A percentile compares a stretch with the other conserved stretches of the same genome.
Evolutionary conservation across 2,888 invertebrate genomes (phyloP).

Genomic region (Kuschelorhynchus macadamiae): DNA sequence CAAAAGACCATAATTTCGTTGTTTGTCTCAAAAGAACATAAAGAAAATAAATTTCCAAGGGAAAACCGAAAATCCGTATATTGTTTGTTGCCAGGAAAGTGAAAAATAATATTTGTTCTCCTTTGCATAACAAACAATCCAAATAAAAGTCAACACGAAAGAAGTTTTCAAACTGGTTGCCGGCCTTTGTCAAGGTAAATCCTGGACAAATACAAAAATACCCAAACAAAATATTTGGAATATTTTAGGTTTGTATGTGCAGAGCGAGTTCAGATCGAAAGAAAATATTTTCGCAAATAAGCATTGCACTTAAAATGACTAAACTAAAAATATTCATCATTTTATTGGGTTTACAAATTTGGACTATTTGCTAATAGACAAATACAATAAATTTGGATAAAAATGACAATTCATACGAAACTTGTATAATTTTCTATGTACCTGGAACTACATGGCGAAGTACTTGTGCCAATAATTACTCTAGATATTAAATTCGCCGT

Average conservation of each 20-base stretch:
- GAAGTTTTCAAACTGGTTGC: slow-evolving; percentile 17
- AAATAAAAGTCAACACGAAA: slow-evolving; percentile 28
- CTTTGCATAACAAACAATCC: slow-evolving; percentile 26
- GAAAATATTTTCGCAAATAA: not conserved
- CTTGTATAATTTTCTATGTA: too few relatives aligned
- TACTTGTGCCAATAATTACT: too few relatives aligned
- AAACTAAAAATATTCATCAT: not conserved
- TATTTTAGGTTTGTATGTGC: not conserved
- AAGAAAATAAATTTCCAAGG: slow-evolving; percentile 2
- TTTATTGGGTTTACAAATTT: not conserved
- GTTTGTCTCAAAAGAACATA: slow-evolving; percentile 18
- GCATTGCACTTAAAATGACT: not conserved
- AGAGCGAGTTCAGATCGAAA: not conserved
- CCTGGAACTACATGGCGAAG: too few relatives aligned
- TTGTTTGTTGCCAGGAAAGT: slow-evolving; percentile 25
- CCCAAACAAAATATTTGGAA: not conserved
- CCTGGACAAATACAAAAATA: slow-evolving; percentile 14
- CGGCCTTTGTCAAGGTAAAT: slow-evolving; percentile 21
- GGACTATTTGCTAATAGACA: too few relatives aligned
- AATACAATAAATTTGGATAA: too few relatives aligned
- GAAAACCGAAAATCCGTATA: slow-evolving; percentile 22
- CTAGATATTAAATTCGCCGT: too few relatives aligned
- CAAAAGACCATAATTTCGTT: too few relatives aligned
- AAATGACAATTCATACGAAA: too few relatives aligned
- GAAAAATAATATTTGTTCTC: slow-evolving; percentile 32